Base-by-base conservation (phyloP, 2,113 vertebrate genomes). In the Melanotaenia duboulayi region DNA sequence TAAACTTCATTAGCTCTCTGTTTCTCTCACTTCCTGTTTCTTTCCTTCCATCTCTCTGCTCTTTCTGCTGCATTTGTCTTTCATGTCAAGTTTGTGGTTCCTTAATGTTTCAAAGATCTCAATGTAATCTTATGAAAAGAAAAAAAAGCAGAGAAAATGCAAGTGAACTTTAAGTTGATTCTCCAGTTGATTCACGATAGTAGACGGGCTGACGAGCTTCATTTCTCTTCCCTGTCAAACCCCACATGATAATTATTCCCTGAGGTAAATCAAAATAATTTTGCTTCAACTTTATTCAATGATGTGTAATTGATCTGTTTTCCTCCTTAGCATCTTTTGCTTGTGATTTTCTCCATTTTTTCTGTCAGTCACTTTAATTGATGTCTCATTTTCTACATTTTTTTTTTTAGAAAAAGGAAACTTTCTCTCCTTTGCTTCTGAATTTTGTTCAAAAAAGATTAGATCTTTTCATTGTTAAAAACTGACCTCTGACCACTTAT, bases 1-100 rank as follows among this genome's bases (percentile, higher is more conserved):
- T 82, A 84, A 39, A 75, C 60, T 66, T 81, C 76, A 76, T 84
- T 81, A 81, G 48, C 56, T 82, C 55, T 65, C 35, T 62, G 22
- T 59, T 66, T 74, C 35, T 66, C 54, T 40, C 37, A 46, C 56
- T 52, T 49, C 52, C 52, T 9, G 11, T 58, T 68, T 44, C 20
- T 42, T 40, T 24, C 17, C 10, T 44, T 37, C 23, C n/a, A 20
- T 22, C 8, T 7, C 17, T 23, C 37, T 11, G 40, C 4, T 44
- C 17, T 12, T 20, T 64, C 40, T 37, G 32, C 32, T 48, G 14
- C 7, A 28, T 74, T 20, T n/a, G 11, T 66, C 35, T 23, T 46
- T 40, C 7, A 11, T 37, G 16, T 67, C 24, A 10, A 28, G 7
- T 77, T 32, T 50, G 50, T 50, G 16, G 10, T 25, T 68, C 19